Percentiles rank a stretch among this genome's conserved stretches.
Conservation (phyloP, 2,113 vertebrate species). For the Eubucco bourcierii region DNA sequence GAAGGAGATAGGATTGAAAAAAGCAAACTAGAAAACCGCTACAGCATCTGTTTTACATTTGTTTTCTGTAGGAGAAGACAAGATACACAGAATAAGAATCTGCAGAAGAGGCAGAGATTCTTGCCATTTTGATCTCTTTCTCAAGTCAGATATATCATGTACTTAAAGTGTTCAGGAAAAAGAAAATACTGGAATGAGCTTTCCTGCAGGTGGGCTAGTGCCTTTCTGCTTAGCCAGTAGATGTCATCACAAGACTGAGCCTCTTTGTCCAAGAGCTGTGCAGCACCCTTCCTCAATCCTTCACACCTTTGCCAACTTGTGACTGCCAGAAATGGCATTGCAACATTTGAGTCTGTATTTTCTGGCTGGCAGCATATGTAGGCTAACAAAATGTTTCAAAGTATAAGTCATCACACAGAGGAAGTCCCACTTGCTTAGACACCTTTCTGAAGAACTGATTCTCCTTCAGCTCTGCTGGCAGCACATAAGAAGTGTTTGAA, state of each 20-base stretch:
- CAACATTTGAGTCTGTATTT: not conserved
- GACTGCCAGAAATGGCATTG: not conserved
- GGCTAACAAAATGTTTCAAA: not conserved
- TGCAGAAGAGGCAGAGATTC: not conserved
- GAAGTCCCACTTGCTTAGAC: not conserved
- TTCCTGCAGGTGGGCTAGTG: not conserved
- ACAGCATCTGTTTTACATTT: not conserved
- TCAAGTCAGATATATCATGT: not conserved
- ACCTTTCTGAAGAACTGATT: not conserved
- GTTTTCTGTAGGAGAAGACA: not conserved
- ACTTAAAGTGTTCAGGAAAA: not conserved
- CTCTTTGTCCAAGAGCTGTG: not conserved
- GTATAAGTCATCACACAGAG: not conserved
- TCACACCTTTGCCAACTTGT: not conserved
- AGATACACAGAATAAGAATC: not conserved
- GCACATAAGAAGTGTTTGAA: not conserved
- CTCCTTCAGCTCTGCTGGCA: not conserved
- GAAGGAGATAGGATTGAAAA: not conserved
- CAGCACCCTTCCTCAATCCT: not conserved
- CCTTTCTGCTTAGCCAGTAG: constrained; percentile 50
- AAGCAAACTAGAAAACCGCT: not conserved
- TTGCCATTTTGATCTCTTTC: not conserved
- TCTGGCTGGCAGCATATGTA: not conserved
- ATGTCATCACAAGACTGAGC: constrained; percentile 52
- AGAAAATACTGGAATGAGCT: not conserved